Conservation (phyloP, 2,888 invertebrate genomes). For the Calameuta filiformis region DNA sequence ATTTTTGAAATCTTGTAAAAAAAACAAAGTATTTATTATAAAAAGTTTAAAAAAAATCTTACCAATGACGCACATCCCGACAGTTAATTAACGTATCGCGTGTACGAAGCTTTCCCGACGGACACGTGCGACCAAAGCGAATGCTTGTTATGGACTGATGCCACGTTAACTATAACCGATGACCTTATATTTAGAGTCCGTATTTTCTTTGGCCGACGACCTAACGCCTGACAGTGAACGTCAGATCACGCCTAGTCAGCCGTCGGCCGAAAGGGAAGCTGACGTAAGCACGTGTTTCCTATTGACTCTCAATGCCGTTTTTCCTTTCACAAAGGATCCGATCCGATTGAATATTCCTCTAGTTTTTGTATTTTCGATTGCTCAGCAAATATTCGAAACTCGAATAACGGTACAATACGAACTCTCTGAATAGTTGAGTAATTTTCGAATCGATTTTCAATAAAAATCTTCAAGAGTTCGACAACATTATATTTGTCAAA, state of each 20-base stretch:
- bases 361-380: not conserved
- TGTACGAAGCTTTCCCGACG: constrained; percentile 8
- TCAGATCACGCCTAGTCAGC: not conserved
- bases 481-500: not conserved
- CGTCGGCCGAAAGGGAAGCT: not conserved
- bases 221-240: constrained; percentile 9
- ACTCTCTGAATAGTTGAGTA: not conserved
- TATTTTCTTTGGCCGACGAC: constrained; percentile 9
- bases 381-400: not conserved
- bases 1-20: not conserved
- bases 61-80: constrained; percentile 32
- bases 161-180: constrained; percentile 22
- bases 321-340: not conserved
- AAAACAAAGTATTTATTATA: not conserved
- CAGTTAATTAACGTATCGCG: not conserved
- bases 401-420: not conserved
- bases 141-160: constrained; percentile 26
- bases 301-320: not conserved
- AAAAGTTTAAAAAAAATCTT: constrained; percentile 11
- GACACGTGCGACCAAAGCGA: constrained; percentile 29
- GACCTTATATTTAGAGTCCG: constrained; percentile 34
- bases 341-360: not conserved
- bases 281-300: not conserved
- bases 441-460: not conserved
- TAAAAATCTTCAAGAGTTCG: not conserved